A percentile compares a stretch with the other conserved stretches of the same genome.
phyloP scores from a whole-genome alignment of 2,113 vertebrate genomes.

The Oreochromis aureus region DNA sequence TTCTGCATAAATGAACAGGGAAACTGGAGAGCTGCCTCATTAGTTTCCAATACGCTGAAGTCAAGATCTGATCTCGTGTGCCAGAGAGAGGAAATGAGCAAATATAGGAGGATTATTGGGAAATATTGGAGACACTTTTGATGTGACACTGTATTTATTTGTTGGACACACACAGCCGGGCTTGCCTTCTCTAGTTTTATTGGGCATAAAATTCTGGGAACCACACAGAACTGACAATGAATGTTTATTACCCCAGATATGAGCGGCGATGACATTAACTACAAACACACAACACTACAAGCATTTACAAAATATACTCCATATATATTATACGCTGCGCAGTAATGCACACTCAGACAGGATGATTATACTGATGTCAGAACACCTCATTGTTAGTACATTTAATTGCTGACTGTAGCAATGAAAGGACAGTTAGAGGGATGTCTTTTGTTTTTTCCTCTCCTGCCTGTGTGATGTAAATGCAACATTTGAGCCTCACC shows the following conservation, averaged over 20 bases:
- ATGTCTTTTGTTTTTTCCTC: neutral
- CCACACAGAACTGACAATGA: neutral
- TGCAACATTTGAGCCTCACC: neutral
- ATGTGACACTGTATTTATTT: neutral
- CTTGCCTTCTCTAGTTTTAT: neutral
- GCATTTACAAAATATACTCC: neutral
- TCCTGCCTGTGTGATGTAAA: neutral
- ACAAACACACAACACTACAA: neutral
- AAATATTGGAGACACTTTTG: neutral
- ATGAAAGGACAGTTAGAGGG: neutral
- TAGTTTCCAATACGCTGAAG: conserved; percentile 31
- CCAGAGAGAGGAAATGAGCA: conserved; percentile 39
- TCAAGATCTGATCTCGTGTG: conserved; percentile 12
- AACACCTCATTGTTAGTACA: neutral
- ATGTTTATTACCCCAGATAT: neutral
- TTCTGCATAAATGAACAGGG: neutral
- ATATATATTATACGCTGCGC: neutral
- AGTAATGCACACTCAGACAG: neutral
- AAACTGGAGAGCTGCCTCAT: conserved; percentile 33
- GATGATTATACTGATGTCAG: neutral
- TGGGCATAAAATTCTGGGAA: neutral
- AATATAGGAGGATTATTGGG: neutral
- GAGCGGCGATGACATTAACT: neutral
- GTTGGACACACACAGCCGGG: neutral
- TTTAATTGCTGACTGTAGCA: neutral